A percentile compares a stretch with the other conserved stretches of the same genome.
Conservation (phyloP, 2,888 invertebrate species). For the Parochlus steinenii region DNA sequence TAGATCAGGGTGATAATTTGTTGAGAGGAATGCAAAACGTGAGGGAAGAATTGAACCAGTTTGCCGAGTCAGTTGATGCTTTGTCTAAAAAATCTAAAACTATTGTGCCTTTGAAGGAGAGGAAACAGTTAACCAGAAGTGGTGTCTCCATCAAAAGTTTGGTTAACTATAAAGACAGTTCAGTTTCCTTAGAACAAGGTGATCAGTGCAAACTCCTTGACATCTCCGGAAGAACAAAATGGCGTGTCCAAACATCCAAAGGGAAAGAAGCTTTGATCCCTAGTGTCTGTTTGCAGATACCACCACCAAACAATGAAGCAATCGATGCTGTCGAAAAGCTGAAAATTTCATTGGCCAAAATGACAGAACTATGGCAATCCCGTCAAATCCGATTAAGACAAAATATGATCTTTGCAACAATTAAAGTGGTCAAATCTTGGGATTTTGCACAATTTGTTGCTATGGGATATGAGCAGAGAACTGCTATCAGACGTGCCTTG, state of each 20-base stretch:
- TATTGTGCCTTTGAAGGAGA: constrained; percentile 78
- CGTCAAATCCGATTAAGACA: constrained; percentile 88
- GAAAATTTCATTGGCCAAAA: constrained; percentile 68
- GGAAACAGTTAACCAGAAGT: constrained; percentile 70
- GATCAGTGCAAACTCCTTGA: constrained; percentile 81
- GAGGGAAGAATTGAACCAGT: constrained; percentile 77
- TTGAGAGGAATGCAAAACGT: constrained; percentile 89
- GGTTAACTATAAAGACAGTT: constrained; percentile 72
- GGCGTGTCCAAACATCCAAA: constrained; percentile 73
- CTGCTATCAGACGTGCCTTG: constrained; percentile 82
- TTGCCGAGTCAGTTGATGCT: constrained; percentile 66
- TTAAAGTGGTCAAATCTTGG: constrained; percentile 85
- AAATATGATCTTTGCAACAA: constrained; percentile 97
- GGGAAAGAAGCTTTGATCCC: constrained; percentile 82
- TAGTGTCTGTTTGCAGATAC: constrained; percentile 84
- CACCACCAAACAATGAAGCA: constrained; percentile 89
- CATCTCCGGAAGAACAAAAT: constrained; percentile 83
- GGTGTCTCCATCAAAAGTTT: constrained; percentile 79
- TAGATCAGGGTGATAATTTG: constrained; percentile 87
- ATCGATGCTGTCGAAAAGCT: constrained; percentile 67
- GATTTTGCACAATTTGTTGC: constrained; percentile 82
- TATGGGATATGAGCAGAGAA: constrained; percentile 90
- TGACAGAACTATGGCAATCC: constrained; percentile 86
- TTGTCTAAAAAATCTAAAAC: constrained; percentile 65
- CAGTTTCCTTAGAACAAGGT: constrained; percentile 76